A percentile compares a stretch with the other conserved stretches of the same genome.
Conservation (phyloP, 1,140 invertebrate genomes). For the Neelides sp. region DNA sequence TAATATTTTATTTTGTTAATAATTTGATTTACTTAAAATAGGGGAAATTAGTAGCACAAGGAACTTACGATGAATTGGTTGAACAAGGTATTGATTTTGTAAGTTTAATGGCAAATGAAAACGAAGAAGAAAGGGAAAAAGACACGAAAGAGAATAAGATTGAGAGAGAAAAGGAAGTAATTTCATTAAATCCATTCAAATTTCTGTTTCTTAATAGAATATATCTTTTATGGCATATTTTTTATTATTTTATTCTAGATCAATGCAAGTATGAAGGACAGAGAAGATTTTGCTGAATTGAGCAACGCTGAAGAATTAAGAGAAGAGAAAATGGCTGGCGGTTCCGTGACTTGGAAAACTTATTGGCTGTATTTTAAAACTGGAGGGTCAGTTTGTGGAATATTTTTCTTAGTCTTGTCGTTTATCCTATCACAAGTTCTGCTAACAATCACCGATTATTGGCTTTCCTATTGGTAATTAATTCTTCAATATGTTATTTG, state of each 20-base stretch:
- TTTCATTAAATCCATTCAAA: too few relatives aligned
- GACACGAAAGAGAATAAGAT: too few relatives aligned
- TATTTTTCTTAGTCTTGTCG: not conserved
- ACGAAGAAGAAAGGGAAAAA: too few relatives aligned
- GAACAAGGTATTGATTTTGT: not conserved
- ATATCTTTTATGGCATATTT: too few relatives aligned
- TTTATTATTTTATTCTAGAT: too few relatives aligned
- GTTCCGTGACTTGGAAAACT: slow-evolving; percentile 5
- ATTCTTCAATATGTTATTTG: too few relatives aligned
- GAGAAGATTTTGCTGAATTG: too few relatives aligned
- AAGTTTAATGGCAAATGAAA: not conserved
- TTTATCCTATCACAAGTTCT: slow-evolving; percentile 5
- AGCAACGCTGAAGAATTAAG: not conserved
- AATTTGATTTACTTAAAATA: too few relatives aligned
- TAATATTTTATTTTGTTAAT: too few relatives aligned
- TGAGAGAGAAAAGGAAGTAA: too few relatives aligned
- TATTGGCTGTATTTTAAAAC: not conserved
- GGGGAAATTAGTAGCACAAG: not conserved
- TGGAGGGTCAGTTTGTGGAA: not conserved
- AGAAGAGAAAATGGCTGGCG: not conserved
- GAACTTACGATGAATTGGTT: not conserved
- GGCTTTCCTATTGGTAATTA: slow-evolving; percentile 3
- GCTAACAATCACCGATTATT: slow-evolving; percentile 1
- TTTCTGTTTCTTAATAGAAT: too few relatives aligned
- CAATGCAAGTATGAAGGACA: too few relatives aligned